A percentile compares a stretch with the other conserved stretches of the same genome.
These are phyloP conservation scores for Pinctada fucata DNA, from an alignment of 2,888 invertebrate species.

Conservation along the genomic window DNA sequence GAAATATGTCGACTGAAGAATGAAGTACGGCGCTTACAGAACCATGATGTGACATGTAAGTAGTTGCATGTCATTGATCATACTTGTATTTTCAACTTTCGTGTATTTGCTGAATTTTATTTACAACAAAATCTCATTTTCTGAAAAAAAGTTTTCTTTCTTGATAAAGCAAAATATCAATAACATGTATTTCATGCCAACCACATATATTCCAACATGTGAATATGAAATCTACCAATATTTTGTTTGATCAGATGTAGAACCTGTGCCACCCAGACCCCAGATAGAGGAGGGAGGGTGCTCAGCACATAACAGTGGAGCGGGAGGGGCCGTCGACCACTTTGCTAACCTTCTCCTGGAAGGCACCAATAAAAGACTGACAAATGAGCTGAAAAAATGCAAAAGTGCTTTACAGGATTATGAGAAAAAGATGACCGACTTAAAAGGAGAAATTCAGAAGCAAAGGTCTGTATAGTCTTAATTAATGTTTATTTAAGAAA, in stretches of 20 bases:
- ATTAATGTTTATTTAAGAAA: too few relatives aligned
- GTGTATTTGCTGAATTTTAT: too few relatives aligned
- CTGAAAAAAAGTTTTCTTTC: too few relatives aligned
- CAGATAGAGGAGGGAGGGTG: neutral
- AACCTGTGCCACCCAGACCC: neutral
- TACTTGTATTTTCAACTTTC: too few relatives aligned
- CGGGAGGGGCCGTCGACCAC: conserved; percentile 17
- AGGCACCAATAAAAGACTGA: conserved; percentile 10
- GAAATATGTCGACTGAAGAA: conserved; percentile 19
- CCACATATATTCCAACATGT: too few relatives aligned
- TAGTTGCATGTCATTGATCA: too few relatives aligned
- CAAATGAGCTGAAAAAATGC: conserved; percentile 10
- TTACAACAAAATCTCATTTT: too few relatives aligned
- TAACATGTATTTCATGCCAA: too few relatives aligned
- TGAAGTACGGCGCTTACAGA: conserved; percentile 22
- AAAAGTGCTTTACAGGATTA: neutral
- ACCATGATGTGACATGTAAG: neutral
- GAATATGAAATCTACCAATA: too few relatives aligned
- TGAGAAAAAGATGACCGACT: neutral
- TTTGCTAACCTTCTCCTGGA: conserved; percentile 17
- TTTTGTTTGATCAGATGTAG: too few relatives aligned
- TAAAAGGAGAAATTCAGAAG: neutral
- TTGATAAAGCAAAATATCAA: too few relatives aligned
- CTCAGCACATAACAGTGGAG: neutral
- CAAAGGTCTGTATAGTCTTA: neutral